phyloP scores from a whole-genome alignment of 2,797 vertebrate species.

The Tarsius wallacei region DNA sequence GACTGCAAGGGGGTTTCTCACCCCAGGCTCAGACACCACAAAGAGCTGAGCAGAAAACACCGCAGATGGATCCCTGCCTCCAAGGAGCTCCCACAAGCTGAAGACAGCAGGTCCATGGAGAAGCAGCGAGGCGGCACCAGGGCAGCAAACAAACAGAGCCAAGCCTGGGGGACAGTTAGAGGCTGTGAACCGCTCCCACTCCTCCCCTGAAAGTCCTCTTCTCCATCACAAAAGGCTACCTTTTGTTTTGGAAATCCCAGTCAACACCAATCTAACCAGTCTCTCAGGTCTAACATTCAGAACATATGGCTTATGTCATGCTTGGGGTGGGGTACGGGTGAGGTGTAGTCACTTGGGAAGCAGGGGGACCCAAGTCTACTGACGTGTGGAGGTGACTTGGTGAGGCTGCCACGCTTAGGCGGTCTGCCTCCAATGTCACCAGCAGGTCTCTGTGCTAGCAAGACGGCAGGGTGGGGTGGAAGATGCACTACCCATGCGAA shows the following conservation, averaged over 20 bases:
- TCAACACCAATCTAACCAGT: neutral
- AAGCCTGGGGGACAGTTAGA: no score
- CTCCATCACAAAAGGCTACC: neutral
- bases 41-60: neutral
- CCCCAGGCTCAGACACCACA: neutral
- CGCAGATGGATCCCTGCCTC: neutral
- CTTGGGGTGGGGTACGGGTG: neutral
- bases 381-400: neutral
- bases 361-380: neutral
- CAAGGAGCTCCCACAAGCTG: neutral
- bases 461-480: neutral
- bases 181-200: neutral
- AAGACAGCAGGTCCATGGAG: neutral
- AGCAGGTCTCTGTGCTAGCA: neutral
- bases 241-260: neutral
- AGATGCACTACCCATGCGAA: neutral
- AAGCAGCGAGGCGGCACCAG: rapidly evolving
- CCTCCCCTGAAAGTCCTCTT: neutral
- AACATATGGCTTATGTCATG: neutral
- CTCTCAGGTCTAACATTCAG: neutral
- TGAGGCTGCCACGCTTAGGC: no score
- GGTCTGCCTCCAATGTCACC: neutral
- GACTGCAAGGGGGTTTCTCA: neutral
- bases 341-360: neutral
- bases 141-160: neutral